Conservation (phyloP, 2,797 vertebrate species). For the Poeciliopsis paucimaculata region DNA sequence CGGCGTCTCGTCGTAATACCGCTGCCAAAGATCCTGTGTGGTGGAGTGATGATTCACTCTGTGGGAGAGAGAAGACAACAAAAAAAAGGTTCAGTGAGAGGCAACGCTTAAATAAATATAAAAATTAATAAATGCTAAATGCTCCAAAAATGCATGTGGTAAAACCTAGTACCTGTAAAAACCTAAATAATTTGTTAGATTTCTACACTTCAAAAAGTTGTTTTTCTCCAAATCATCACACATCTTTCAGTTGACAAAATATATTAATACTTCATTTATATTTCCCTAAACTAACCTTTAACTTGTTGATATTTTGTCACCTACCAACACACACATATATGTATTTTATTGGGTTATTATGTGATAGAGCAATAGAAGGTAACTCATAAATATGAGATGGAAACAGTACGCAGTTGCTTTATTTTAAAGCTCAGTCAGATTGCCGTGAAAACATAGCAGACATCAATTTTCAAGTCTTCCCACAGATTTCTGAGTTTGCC, state of each 20-base stretch:
- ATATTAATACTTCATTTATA: not conserved
- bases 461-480: too few relatives aligned
- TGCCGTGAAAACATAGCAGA: not conserved
- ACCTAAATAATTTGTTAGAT: not conserved
- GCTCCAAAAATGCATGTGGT: not conserved
- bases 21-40: constrained; percentile 40
- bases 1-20: constrained; percentile 27
- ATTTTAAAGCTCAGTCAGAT: not conserved
- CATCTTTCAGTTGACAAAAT: not conserved
- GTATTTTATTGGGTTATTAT: not conserved
- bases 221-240: not conserved
- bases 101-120: not conserved
- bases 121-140: not conserved
- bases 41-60: rapidly evolving
- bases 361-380: not conserved
- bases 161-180: not conserved
- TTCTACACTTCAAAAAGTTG: not conserved
- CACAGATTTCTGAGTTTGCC: not conserved
- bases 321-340: too few relatives aligned
- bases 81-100: not conserved
- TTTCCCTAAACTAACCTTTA: not conserved
- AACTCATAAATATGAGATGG: not conserved
- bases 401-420: not conserved
- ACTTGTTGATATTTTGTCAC: not conserved
- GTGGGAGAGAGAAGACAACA: not conserved